Evolutionary conservation across 2,113 vertebrate genomes (phyloP).

Genomic region (Callipepla squamata): DNA sequence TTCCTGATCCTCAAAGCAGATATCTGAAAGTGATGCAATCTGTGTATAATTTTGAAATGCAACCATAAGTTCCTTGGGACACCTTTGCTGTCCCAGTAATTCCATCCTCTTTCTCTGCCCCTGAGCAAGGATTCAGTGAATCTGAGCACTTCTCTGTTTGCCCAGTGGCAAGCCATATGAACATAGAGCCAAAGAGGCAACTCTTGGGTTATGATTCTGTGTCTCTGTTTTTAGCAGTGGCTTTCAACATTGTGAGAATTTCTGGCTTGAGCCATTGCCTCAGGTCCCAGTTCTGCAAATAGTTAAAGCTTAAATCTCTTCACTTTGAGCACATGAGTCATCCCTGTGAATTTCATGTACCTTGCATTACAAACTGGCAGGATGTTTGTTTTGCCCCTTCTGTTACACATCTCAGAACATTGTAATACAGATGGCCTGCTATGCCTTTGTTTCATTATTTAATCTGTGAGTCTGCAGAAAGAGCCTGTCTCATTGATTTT

Average conservation of each 20-base stretch:
- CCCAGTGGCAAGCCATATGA: not conserved
- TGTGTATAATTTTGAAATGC: not conserved
- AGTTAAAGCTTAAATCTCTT: not conserved
- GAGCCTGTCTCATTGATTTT: conserved; percentile 57
- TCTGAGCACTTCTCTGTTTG: not conserved
- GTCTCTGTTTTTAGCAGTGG: not conserved
- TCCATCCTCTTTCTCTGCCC: not conserved
- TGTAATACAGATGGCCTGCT: conserved; percentile 30
- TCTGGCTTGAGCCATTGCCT: not conserved
- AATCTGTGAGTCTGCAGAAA: conserved; percentile 33
- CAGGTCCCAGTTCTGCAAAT: not conserved
- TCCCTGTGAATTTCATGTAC: conserved; percentile 5
- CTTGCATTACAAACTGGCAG: not conserved
- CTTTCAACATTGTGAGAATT: not conserved
- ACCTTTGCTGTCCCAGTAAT: not conserved
- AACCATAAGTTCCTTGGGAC: not conserved
- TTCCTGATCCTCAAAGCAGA: not conserved
- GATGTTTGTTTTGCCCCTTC: conserved; percentile 32
- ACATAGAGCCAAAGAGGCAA: not conserved
- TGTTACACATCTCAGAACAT: not conserved
- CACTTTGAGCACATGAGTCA: not conserved
- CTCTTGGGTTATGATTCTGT: not conserved
- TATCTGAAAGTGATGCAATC: not conserved
- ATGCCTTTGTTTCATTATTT: conserved; percentile 46
- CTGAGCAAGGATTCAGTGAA: not conserved